These are phyloP conservation scores for Cacatua alba DNA, from an alignment of 2,113 vertebrate species.

Conservation along the genomic window DNA sequence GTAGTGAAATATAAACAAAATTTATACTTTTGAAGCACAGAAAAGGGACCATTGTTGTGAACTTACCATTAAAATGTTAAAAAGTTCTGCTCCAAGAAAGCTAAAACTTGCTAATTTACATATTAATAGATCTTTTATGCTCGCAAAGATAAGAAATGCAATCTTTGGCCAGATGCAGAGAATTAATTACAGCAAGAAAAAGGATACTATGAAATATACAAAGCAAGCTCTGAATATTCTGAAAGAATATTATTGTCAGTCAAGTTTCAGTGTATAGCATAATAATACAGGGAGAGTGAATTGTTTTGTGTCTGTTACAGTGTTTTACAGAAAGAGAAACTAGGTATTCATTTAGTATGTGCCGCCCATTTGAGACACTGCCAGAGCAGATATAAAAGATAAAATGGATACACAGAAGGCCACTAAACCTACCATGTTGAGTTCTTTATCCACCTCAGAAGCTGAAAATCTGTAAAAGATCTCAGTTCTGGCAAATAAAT, in stretches of 20 bases:
- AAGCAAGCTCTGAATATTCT: not conserved
- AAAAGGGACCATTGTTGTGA: not conserved
- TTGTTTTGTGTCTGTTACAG: not conserved
- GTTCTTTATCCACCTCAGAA: not conserved
- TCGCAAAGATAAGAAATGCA: not conserved
- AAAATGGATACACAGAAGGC: not conserved
- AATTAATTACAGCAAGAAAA: slow-evolving; percentile 51
- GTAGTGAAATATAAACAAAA: not conserved
- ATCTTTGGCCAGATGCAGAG: slow-evolving; percentile 29
- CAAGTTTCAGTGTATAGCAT: not conserved
- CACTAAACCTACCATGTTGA: not conserved
- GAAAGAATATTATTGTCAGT: not conserved
- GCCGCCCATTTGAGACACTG: not conserved
- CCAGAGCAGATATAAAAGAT: not conserved
- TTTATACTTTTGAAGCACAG: not conserved
- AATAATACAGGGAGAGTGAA: not conserved
- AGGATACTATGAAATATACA: not conserved
- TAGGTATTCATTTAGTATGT: not conserved
- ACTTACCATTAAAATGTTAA: not conserved
- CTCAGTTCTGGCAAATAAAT: not conserved
- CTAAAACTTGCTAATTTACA: slow-evolving; percentile 17
- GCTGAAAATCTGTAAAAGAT: not conserved
- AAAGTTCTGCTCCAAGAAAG: slow-evolving; percentile 6
- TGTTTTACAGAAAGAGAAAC: not conserved
- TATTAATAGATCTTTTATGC: slow-evolving; percentile 20